phyloP scores from a whole-genome alignment of 2,797 vertebrate species.

The Brachymystax lenok region DNA sequence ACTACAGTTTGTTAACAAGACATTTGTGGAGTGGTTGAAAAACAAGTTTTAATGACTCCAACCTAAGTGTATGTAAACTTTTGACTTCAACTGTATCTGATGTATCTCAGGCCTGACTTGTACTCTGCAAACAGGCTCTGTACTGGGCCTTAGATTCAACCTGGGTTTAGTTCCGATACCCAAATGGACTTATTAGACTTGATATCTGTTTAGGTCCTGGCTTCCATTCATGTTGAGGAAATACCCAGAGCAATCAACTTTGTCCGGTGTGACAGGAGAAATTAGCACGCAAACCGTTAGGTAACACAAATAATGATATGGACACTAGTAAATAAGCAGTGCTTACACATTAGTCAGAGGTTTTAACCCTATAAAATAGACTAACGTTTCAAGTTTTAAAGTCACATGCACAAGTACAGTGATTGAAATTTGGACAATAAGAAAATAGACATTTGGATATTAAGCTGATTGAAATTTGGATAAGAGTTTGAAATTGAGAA shows the following conservation, averaged over 20 bases:
- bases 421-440: too few relatives aligned
- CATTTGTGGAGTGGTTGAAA: too few relatives aligned
- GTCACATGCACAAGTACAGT: too few relatives aligned
- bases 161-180: slow-evolving; percentile 4
- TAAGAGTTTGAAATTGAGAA: too few relatives aligned
- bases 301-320: slow-evolving; percentile 15
- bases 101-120: not conserved
- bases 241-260: slow-evolving; percentile 54
- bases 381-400: too few relatives aligned
- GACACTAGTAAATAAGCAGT: slow-evolving; percentile 1
- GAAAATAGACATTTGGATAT: too few relatives aligned
- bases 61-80: too few relatives aligned
- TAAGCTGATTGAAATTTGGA: too few relatives aligned
- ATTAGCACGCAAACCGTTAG: slow-evolving; percentile 46
- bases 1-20: too few relatives aligned
- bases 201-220: slow-evolving; percentile 43
- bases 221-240: slow-evolving; percentile 49
- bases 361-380: too few relatives aligned
- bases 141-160: not conserved
- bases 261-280: slow-evolving; percentile 40
- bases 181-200: slow-evolving; percentile 59
- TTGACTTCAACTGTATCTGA: not conserved
- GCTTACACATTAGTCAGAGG: not conserved
- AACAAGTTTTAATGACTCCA: too few relatives aligned
- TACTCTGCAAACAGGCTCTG: not conserved